These are phyloP conservation scores for Protophormia terraenovae DNA, from an alignment of 2,888 invertebrate genomes.

Conservation along the genomic window DNA sequence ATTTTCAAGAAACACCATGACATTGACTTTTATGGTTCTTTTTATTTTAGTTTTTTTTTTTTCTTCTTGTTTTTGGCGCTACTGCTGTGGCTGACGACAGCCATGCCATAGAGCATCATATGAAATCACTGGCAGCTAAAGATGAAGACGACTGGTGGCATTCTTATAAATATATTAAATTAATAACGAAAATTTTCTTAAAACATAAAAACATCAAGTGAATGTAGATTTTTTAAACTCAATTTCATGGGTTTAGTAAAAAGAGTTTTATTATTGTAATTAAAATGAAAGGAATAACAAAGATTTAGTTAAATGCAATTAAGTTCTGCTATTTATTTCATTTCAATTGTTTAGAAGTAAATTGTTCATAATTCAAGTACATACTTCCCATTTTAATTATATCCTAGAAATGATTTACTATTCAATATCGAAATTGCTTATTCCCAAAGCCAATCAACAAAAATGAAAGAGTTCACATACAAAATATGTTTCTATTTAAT, in stretches of 20 bases:
- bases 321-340: no score
- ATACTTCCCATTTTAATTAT: no score
- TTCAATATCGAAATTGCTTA: neutral
- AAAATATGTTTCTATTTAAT: slow-evolving; percentile 1
- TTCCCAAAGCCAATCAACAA: neutral
- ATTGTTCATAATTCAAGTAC: no score
- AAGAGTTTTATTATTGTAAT: neutral
- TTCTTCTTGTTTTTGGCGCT: neutral
- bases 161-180: slow-evolving; percentile 31
- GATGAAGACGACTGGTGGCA: slow-evolving; percentile 23
- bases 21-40: slow-evolving; percentile 55
- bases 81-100: neutral
- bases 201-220: slow-evolving; percentile 8
- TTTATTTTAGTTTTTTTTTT: slow-evolving; percentile 14
- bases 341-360: no score
- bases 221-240: neutral
- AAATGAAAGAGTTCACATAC: neutral
- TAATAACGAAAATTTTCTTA: slow-evolving; percentile 39
- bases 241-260: neutral
- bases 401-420: no score
- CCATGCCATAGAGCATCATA: neutral
- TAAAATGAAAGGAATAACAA: no score
- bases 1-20: slow-evolving; percentile 47
- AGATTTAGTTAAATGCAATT: no score
- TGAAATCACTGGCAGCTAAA: neutral